Conservation (phyloP, 2,888 invertebrate species). For the Onthophagus sagittarius region DNA sequence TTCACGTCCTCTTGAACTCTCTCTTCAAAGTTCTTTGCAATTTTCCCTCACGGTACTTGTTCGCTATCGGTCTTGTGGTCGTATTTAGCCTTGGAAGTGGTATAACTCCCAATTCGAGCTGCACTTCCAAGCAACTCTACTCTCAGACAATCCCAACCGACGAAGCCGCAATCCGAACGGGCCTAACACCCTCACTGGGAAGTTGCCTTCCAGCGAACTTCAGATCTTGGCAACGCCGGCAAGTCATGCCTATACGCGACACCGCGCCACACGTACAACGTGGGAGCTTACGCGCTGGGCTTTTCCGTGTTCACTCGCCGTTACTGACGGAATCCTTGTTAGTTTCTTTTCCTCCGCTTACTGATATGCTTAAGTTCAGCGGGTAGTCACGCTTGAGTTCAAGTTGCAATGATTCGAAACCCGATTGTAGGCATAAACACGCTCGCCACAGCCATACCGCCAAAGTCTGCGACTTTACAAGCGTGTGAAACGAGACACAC, state of each 20-base stretch:
- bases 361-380: no score
- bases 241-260: constrained; percentile 22
- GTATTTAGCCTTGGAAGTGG: constrained; percentile 57
- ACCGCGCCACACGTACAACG: constrained; percentile 48
- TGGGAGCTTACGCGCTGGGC: constrained; percentile 52
- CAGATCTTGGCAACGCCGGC: background rate
- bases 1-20: constrained; percentile 54
- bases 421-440: no score
- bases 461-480: no score
- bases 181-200: constrained; percentile 10
- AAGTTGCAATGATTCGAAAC: no score
- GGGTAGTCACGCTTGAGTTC: constrained; percentile 29
- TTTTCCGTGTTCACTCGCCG: constrained; percentile 57
- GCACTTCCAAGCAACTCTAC: constrained; percentile 39
- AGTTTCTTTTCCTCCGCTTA: constrained; percentile 61
- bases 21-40: constrained; percentile 41
- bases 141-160: constrained; percentile 30
- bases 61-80: constrained; percentile 56
- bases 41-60: constrained; percentile 53
- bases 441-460: no score
- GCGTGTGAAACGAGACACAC: no score
- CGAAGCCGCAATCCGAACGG: constrained; percentile 34
- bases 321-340: constrained; percentile 58
- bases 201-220: background rate
- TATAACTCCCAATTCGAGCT: constrained; percentile 47